Conservation (phyloP, 1,140 invertebrate species). For the Bombyx mori region ASM3026992v2 NC_085109.1:10281501-10282000, state of each 20-base stretch:
- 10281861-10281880: conserved; percentile 35
- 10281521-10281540: conserved; percentile 52
- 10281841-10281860: conserved; percentile 61
- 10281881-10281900: conserved; percentile 55
- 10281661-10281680: conserved; percentile 66
- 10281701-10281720: conserved; percentile 31
- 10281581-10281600: conserved; percentile 37
- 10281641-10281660: conserved; percentile 73
- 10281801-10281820: conserved; percentile 57
- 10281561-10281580: conserved; percentile 51
- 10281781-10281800: conserved; percentile 48
- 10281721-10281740: conserved; percentile 30
- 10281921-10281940: conserved; percentile 55
- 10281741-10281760: conserved; percentile 36
- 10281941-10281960: no score
- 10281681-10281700: conserved; percentile 71
- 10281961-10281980: conserved; percentile 56
- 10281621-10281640: conserved; percentile 67
- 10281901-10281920: conserved; percentile 40
- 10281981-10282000: conserved; percentile 49
- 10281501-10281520: conserved; percentile 75
- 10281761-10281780: conserved; percentile 25
- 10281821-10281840: conserved; percentile 52
- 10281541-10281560: conserved; percentile 42
- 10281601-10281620: conserved; percentile 41